Evolutionary conservation across 2,888 invertebrate genomes (phyloP).

Genomic region (Archaeoteleia sp.): DNA sequence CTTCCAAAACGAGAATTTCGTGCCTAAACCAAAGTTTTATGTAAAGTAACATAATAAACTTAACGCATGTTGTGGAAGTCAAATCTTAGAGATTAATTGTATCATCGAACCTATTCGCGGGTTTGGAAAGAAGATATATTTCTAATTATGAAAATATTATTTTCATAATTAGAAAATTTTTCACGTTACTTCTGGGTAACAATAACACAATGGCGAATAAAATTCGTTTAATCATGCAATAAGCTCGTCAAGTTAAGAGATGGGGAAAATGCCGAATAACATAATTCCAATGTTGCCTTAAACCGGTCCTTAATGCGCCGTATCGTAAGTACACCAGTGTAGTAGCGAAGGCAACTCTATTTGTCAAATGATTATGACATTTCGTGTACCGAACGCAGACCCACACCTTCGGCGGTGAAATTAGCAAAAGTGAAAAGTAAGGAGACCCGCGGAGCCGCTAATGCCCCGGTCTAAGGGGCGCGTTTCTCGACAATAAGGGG

Average conservation of each 20-base stretch:
- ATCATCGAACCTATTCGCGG: not conserved
- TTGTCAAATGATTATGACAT: slow-evolving; percentile 52
- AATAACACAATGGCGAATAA: slow-evolving; percentile 18
- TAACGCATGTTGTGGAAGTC: too few species aligned
- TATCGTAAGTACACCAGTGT: slow-evolving; percentile 38
- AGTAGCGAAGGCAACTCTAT: slow-evolving; percentile 37
- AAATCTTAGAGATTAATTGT: too few species aligned
- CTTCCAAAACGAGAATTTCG: slow-evolving; percentile 7
- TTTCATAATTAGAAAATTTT: too few species aligned
- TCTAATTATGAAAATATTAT: too few species aligned
- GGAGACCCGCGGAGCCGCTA: slow-evolving; percentile 63
- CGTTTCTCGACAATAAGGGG: slow-evolving; percentile 54
- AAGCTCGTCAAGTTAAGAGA: slow-evolving; percentile 44
- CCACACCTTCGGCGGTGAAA: slow-evolving; percentile 57
- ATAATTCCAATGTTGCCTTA: slow-evolving; percentile 26
- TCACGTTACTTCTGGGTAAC: too few species aligned
- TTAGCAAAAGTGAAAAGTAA: slow-evolving; percentile 73
- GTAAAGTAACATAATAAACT: too few species aligned
- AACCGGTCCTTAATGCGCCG: slow-evolving; percentile 34
- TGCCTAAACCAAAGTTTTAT: too few species aligned
- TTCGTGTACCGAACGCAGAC: slow-evolving; percentile 33
- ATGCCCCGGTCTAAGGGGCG: slow-evolving; percentile 53
- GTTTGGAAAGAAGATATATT: not conserved
- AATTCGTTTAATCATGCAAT: slow-evolving; percentile 33
- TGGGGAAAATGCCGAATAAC: slow-evolving; percentile 31